phyloP scores from a whole-genome alignment of 2,113 vertebrate genomes.

The Xenopus laevis region DNA sequence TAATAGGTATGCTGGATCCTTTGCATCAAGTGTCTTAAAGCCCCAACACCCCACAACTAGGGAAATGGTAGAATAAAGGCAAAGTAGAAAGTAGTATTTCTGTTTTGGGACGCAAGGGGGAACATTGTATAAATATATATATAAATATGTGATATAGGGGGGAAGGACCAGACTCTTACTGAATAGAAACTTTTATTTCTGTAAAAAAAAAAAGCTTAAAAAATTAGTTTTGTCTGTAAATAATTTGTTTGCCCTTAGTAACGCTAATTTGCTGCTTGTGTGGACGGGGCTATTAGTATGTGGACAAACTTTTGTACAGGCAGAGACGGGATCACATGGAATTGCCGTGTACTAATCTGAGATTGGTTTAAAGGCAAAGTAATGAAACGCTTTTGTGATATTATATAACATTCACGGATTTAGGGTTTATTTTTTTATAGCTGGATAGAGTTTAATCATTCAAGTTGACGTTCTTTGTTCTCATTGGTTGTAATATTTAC shows the following conservation, averaged over 20 bases:
- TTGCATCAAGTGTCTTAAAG: too few species aligned
- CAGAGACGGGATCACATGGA: too few species aligned
- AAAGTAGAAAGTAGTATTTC: background rate
- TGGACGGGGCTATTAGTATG: too few species aligned
- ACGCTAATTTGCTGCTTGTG: background rate
- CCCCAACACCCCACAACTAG: background rate
- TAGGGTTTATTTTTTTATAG: too few species aligned
- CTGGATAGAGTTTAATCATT: too few species aligned
- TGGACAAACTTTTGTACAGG: too few species aligned
- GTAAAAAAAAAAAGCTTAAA: slow-evolving; percentile 27
- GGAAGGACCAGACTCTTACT: background rate
- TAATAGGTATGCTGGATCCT: background rate
- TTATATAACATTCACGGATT: too few species aligned
- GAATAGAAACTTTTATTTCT: slow-evolving; percentile 29
- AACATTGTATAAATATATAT: background rate
- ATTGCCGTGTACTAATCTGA: too few species aligned
- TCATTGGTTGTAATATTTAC: too few species aligned
- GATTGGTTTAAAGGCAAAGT: too few species aligned
- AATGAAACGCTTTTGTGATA: too few species aligned
- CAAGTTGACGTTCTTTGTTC: too few species aligned
- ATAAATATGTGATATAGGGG: slow-evolving; percentile 9
- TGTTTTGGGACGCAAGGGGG: background rate
- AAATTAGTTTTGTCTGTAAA: background rate
- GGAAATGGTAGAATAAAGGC: background rate
- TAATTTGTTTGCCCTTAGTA: background rate